phyloP scores from a whole-genome alignment of 2,888 invertebrate species.

The Dichetophora obliterata region DNA sequence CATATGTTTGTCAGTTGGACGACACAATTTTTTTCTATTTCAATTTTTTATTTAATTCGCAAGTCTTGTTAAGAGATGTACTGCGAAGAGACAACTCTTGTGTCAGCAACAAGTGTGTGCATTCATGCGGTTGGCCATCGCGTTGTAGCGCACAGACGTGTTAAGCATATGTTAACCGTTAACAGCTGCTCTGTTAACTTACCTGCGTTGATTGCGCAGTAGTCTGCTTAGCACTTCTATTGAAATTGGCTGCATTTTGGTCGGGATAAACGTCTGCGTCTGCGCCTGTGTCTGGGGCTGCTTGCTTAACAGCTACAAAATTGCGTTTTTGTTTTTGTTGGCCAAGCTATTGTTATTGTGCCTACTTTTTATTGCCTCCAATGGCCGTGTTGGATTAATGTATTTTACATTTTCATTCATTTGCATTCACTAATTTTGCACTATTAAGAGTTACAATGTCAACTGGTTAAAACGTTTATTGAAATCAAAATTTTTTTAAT shows the following conservation, averaged over 20 bases:
- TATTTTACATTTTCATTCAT: not conserved
- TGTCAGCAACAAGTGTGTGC: not conserved
- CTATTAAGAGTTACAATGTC: conserved; percentile 2
- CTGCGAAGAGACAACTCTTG: not conserved
- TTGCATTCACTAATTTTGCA: not conserved
- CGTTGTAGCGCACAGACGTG: not conserved
- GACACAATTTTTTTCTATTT: conserved; percentile 11
- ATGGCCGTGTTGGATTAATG: not conserved
- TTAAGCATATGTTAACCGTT: not conserved
- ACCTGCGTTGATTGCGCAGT: not conserved
- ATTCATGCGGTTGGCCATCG: not conserved
- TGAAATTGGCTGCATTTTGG: not conserved
- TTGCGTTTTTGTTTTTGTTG: not conserved
- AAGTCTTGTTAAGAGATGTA: not conserved
- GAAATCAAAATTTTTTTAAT: conserved; percentile 12
- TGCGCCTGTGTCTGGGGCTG: not conserved
- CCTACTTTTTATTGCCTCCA: not conserved
- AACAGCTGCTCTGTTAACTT: conserved; percentile 17
- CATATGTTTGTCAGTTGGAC: conserved; percentile 10
- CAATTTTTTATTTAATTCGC: not conserved
- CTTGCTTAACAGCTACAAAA: conserved; percentile 11
- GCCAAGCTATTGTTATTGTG: not conserved
- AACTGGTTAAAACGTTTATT: conserved; percentile 1
- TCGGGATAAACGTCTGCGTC: not conserved
- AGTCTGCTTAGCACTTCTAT: not conserved